These are phyloP conservation scores for Phrynosoma blainvillii DNA, from an alignment of 2,113 vertebrate genomes.

Conservation along the genomic window DNA sequence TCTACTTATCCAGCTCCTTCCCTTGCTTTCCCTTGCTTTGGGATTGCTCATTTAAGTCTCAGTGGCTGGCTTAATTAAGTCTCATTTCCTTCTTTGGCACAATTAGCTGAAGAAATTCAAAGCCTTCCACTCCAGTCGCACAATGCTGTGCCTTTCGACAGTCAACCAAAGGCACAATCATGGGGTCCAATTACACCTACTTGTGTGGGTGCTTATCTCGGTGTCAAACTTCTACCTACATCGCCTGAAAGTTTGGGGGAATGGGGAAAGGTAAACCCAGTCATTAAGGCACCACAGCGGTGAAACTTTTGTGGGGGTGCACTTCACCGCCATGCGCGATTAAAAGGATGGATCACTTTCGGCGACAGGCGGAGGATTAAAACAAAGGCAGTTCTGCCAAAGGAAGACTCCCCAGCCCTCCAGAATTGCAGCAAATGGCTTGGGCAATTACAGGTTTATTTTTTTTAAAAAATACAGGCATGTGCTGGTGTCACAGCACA, in stretches of 20 bases:
- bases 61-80: neutral
- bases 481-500: neutral
- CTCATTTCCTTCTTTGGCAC: neutral
- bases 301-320: neutral
- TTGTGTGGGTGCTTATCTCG: rapidly evolving
- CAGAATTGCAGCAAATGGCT: neutral
- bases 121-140: neutral
- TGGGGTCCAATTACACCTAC: slow-evolving; percentile 6
- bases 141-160: neutral
- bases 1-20: neutral
- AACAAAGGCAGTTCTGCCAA: slow-evolving; percentile 9
- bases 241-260: neutral
- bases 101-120: neutral
- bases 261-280: neutral
- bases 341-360: neutral
- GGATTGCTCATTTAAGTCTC: neutral
- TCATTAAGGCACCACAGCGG: neutral
- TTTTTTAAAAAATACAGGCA: neutral
- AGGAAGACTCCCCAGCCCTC: neutral
- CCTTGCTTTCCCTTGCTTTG: neutral
- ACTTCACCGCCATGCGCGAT: rapidly evolving
- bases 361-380: neutral
- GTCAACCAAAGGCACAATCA: neutral
- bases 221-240: neutral
- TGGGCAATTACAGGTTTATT: neutral